Conservation (phyloP, 1,140 invertebrate genomes). For the Macrotrachela quadricornifera region DNA sequence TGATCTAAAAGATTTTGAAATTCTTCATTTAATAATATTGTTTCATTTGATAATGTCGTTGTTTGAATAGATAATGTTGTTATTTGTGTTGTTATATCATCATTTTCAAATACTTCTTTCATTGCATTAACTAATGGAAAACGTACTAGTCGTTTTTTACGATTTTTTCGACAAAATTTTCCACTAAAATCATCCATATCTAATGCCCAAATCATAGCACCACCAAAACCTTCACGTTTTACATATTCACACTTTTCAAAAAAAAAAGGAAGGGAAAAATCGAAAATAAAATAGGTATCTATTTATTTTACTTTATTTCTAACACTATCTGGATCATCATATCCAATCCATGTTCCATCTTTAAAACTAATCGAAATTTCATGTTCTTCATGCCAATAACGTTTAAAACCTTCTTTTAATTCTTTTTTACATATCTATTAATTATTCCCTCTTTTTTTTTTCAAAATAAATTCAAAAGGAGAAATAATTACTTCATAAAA, state of each 20-base stretch:
- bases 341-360: constrained; percentile 7
- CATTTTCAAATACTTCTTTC: too few relatives aligned
- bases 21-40: too few relatives aligned
- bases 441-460: background rate
- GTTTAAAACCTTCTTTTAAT: constrained; percentile 6
- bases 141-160: too few relatives aligned
- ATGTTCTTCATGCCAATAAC: constrained; percentile 5
- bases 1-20: too few relatives aligned
- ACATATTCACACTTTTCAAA: constrained; percentile 8
- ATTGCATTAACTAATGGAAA: too few relatives aligned
- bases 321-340: constrained; percentile 6
- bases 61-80: too few relatives aligned
- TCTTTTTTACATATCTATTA: background rate
- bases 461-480: background rate
- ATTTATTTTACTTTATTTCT: background rate
- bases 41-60: too few relatives aligned
- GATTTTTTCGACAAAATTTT: constrained; percentile 24
- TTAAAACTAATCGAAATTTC: constrained; percentile 6
- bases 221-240: background rate
- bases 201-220: constrained; percentile 3
- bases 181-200: constrained; percentile 33
- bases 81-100: too few relatives aligned
- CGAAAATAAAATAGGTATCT: too few relatives aligned
- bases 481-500: background rate
- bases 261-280: too few relatives aligned